phyloP scores from a whole-genome alignment of 2,888 invertebrate genomes.

The Erynnis tages region DNA sequence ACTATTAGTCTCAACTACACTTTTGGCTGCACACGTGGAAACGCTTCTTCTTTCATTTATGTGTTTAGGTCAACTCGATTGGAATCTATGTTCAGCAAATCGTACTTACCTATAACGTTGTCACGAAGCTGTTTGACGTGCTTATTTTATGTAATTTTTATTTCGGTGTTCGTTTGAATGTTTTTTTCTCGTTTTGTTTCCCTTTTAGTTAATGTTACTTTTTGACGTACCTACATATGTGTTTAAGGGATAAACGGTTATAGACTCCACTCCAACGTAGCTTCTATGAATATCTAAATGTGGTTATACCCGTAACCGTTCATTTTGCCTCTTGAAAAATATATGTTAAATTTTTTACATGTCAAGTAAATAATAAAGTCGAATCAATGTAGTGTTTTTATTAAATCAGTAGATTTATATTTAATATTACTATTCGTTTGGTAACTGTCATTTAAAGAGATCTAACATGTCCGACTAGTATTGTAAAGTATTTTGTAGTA shows the following conservation, averaged over 20 bases:
- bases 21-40: conserved; percentile 79
- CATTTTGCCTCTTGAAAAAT: conserved; percentile 7
- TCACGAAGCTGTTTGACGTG: conserved; percentile 81
- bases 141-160: conserved; percentile 77
- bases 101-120: conserved; percentile 58
- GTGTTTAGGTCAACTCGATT: conserved; percentile 71
- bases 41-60: conserved; percentile 78
- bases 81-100: conserved; percentile 65
- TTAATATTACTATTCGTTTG: too few species aligned
- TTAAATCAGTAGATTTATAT: too few species aligned
- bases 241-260: conserved; percentile 24
- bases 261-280: conserved; percentile 24
- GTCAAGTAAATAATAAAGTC: too few species aligned
- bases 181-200: conserved; percentile 61
- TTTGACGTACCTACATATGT: conserved; percentile 22
- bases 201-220: conserved; percentile 41
- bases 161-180: conserved; percentile 76
- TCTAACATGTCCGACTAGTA: too few species aligned
- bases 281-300: neutral
- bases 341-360: too few species aligned
- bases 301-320: conserved; percentile 20
- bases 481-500: too few species aligned
- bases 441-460: too few species aligned
- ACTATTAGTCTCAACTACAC: conserved; percentile 79
- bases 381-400: too few species aligned